A percentile compares a stretch with the other conserved stretches of the same genome.
Conservation (phyloP, 2,113 vertebrate genomes). For the Anguilla japonica region DNA sequence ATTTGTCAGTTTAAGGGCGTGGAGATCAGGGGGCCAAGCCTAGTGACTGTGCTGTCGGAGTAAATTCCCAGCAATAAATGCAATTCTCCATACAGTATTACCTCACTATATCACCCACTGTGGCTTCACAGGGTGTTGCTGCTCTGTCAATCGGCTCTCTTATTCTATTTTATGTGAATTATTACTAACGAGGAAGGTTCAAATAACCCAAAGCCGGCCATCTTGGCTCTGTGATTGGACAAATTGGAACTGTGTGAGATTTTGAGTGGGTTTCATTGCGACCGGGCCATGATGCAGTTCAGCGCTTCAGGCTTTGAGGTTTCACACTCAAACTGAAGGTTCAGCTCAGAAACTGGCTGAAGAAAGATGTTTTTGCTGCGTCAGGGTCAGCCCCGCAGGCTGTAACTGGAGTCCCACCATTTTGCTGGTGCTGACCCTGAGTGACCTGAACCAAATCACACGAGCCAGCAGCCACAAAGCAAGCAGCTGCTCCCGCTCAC, state of each 20-base stretch:
- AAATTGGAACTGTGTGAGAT: not conserved
- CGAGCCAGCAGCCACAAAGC: slow-evolving; percentile 37
- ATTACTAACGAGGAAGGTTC: not conserved
- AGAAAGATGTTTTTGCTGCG: slow-evolving; percentile 46
- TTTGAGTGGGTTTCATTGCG: not conserved
- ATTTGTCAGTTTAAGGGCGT: not conserved
- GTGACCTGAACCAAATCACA: slow-evolving; percentile 35
- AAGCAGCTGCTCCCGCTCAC: slow-evolving; percentile 31
- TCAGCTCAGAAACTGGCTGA: slow-evolving; percentile 23
- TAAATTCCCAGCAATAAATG: too few species aligned
- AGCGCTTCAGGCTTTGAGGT: not conserved
- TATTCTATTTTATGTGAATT: not conserved
- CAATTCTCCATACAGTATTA: not conserved
- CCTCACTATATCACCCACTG: not conserved
- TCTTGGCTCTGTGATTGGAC: not conserved
- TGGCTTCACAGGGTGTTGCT: not conserved
- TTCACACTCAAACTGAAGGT: not conserved
- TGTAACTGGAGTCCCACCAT: slow-evolving; percentile 41
- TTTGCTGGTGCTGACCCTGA: slow-evolving; percentile 34
- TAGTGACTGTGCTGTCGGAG: not conserved
- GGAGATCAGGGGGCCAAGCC: not conserved
- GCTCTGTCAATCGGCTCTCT: not conserved
- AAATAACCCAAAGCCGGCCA: not conserved
- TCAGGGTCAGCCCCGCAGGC: slow-evolving; percentile 40
- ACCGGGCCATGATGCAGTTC: not conserved